Conservation (phyloP, 2,113 vertebrate species). For the human (Homo sapiens) region GRCh38 chr9:121858501-121859000, state of each 20-base stretch:
- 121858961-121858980: background rate
- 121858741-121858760: fast-evolving
- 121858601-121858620: background rate
- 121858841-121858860: background rate
- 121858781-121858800: background rate
- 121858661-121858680: background rate
- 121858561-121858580: background rate
- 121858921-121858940: fast-evolving
- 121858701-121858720: fast-evolving
- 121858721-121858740: background rate
- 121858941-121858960: background rate
- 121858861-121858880: background rate
- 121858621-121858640: background rate
- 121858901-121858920: background rate
- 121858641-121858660: background rate
- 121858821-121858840: background rate
- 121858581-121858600: background rate
- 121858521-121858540: no score
- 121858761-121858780: background rate
- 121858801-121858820: background rate
- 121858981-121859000: background rate
- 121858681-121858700: no score
- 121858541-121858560: background rate
- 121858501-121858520: background rate
- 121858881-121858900: background rate